A percentile compares a stretch with the other conserved stretches of the same genome.
phyloP scores from a whole-genome alignment of 2,888 invertebrate genomes.

The Pecten maximus region DNA sequence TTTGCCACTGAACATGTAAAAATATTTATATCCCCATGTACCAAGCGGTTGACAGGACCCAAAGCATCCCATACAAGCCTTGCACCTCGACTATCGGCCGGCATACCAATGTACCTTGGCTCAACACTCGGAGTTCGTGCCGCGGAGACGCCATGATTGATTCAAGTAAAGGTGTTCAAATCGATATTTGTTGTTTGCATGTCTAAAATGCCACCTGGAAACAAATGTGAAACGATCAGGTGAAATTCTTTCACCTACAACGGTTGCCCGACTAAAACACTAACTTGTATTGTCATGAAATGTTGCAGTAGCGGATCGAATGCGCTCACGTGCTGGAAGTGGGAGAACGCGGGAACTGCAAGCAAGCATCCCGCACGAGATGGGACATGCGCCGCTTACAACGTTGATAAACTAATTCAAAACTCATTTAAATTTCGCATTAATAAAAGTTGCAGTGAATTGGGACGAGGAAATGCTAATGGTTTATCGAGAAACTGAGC shows the following conservation, averaged over 20 bases:
- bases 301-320: background rate
- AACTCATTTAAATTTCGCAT: background rate
- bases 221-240: slow-evolving; percentile 24
- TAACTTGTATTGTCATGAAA: background rate
- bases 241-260: slow-evolving; percentile 9
- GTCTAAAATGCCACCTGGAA: slow-evolving; percentile 33
- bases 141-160: background rate
- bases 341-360: background rate
- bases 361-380: background rate
- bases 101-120: background rate
- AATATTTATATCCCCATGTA: background rate
- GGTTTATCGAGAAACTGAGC: background rate
- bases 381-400: background rate
- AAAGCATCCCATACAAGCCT: background rate
- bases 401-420: background rate
- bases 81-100: background rate
- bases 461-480: background rate
- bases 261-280: background rate
- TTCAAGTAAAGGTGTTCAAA: background rate
- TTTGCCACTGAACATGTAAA: too few species aligned
- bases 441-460: slow-evolving; percentile 30
- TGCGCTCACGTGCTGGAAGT: background rate
- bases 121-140: background rate
- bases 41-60: background rate
- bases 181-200: slow-evolving; percentile 33